Evolutionary conservation across 2,888 invertebrate genomes (phyloP).

Genomic region (Andrena marginata): DNA sequence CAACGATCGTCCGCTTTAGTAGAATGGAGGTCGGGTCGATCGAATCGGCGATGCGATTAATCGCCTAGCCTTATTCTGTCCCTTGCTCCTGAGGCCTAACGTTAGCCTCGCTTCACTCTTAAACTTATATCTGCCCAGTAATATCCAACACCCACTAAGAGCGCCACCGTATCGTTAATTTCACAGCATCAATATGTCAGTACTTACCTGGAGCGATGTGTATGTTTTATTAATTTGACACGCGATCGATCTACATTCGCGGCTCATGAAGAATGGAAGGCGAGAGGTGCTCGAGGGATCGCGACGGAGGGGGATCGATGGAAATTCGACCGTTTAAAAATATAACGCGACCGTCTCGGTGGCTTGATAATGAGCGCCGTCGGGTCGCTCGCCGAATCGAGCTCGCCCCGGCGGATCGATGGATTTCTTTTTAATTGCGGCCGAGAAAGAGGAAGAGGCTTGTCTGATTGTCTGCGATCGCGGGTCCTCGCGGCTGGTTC

Average conservation of each 20-base stretch:
- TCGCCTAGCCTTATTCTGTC: slow-evolving; percentile 42
- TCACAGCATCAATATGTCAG: too few relatives aligned
- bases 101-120: too few relatives aligned
- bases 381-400: slow-evolving; percentile 21
- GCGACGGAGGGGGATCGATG: neutral
- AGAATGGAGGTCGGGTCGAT: slow-evolving; percentile 54
- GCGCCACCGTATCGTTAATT: too few relatives aligned
- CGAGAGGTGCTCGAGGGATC: neutral
- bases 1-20: slow-evolving; percentile 62
- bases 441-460: slow-evolving; percentile 15
- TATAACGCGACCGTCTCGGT: slow-evolving; percentile 6
- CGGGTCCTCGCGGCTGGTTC: slow-evolving; percentile 2
- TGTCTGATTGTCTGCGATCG: slow-evolving; percentile 6
- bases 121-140: too few relatives aligned
- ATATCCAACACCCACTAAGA: too few relatives aligned
- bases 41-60: slow-evolving; percentile 64
- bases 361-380: neutral
- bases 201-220: too few relatives aligned
- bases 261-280: neutral
- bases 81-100: neutral
- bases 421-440: slow-evolving; percentile 44
- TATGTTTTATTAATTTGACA: too few relatives aligned
- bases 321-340: slow-evolving; percentile 34
- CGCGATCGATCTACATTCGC: too few relatives aligned
- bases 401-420: slow-evolving; percentile 31